Evolutionary conservation across 2,797 vertebrate species (phyloP), one percentile per base, ranked within the genome.

Genomic region (Anniella stebbinsi): DNA sequence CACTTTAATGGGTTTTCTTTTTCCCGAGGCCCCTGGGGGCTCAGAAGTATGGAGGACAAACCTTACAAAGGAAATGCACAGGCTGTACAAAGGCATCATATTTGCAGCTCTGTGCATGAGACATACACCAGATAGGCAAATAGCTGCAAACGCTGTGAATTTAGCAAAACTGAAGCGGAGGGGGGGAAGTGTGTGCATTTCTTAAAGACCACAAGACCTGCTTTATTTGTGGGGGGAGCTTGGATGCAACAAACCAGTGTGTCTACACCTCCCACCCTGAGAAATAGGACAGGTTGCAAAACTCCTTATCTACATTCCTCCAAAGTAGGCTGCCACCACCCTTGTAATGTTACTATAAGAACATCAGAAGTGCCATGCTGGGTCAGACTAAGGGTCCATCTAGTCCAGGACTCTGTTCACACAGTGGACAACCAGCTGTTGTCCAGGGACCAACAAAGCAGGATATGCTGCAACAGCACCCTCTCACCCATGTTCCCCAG

Each of bases 41-140:
- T 1, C 0, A 0, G 15, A 75, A 67, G 70, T 25, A 2, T 12
- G 0, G 0, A 0, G 70, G 38, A 33, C 0, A 0, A 87, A 83
- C 75, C 10, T 41, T 8, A 8, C 67, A 30, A 81, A n/a, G 76
- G 86, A 81, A 82, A 41, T 82, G 90, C 54, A 0, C 1, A 28
- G 54, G 75, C 73, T 82, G 60, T 54, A 80, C 84, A 72, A 45
- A 73, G 3, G 0, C 66, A 18, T 0, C 0, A 38, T 3, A 2
- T 48, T 66, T 63, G n/a, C 41, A 15, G 15, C 82, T 33, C 28
- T 11, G 33, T 7, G 81, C 78, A 67, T 86, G 0, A 0, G 72
- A 67, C 51, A 21, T 3, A 0, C 25, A 81, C 33, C 2, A 0
- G 0, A 0, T 15, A 0, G 17, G 38, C 83, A 82, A 45, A 41